Conservation (phyloP, 1,140 invertebrate species). For the Penaeus chinensis region DNA sequence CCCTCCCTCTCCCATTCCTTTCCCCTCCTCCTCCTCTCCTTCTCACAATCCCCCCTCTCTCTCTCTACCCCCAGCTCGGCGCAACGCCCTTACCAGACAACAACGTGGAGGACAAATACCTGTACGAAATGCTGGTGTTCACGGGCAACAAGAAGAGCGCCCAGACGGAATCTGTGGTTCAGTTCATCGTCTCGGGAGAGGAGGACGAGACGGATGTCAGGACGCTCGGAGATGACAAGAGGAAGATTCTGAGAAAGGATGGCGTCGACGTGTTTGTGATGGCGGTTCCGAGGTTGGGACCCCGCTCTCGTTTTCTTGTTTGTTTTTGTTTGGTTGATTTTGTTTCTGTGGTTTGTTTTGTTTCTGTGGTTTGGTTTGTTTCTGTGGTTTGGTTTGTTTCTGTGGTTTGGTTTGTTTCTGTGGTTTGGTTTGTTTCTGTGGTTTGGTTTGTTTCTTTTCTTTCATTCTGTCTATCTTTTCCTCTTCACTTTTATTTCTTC, state of each 20-base stretch:
- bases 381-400: too few species aligned
- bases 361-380: not conserved
- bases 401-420: not conserved
- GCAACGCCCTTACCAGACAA: slow-evolving; percentile 71
- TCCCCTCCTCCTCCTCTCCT: too few species aligned
- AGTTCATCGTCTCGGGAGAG: slow-evolving; percentile 71
- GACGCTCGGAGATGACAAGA: slow-evolving; percentile 68
- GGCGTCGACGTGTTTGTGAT: slow-evolving; percentile 71
- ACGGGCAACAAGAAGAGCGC: slow-evolving; percentile 71
- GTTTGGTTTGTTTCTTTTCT: too few species aligned
- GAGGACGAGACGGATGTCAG: slow-evolving; percentile 68
- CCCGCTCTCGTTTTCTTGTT: not conserved
- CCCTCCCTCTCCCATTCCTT: too few species aligned
- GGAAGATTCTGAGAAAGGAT: slow-evolving; percentile 70
- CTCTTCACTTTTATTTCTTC: too few species aligned
- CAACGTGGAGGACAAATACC: slow-evolving; percentile 69
- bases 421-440: too few species aligned
- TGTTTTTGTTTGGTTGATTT: not conserved
- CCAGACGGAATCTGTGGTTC: slow-evolving; percentile 71
- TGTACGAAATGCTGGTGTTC: slow-evolving; percentile 72
- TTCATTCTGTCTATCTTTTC: too few species aligned
- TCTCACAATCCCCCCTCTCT: not conserved
- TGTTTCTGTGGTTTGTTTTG: too few species aligned
- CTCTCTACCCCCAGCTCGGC: slow-evolving; percentile 67
- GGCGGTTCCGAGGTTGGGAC: slow-evolving; percentile 65